Evolutionary conservation across 2,888 invertebrate genomes (phyloP).

Genomic region (Deroplatys truncata): DNA sequence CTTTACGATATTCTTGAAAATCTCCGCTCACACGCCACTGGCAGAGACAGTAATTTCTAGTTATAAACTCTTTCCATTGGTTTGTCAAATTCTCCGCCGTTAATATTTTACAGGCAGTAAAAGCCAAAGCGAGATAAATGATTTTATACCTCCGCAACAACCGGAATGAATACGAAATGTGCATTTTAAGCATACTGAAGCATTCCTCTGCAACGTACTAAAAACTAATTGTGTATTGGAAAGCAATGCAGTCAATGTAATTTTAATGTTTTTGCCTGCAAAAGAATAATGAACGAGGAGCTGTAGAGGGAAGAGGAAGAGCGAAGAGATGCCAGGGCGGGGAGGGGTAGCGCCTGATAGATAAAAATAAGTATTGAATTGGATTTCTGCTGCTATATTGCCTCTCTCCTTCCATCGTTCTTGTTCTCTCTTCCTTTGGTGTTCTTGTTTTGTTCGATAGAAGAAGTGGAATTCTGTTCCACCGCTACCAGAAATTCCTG

Average conservation of each 20-base stretch:
- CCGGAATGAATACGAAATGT: neutral
- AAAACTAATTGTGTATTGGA: neutral
- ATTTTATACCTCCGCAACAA: neutral
- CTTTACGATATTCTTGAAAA: too few species aligned
- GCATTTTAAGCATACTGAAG: neutral
- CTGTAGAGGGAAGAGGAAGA: neutral
- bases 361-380: neutral
- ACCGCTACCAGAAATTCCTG: conserved; percentile 9
- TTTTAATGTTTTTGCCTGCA: neutral
- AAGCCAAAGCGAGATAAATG: neutral
- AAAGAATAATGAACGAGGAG: neutral
- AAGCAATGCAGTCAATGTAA: neutral
- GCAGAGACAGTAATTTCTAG: too few species aligned
- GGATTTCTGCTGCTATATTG: neutral
- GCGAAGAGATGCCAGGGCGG: neutral
- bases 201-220: neutral
- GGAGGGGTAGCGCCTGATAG: neutral
- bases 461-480: conserved; percentile 21
- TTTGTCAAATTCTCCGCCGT: neutral
- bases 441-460: conserved; percentile 7
- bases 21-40: too few species aligned
- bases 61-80: too few species aligned
- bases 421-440: neutral
- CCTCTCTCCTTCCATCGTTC: neutral
- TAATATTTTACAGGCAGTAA: neutral